Evolutionary conservation across 2,797 vertebrate species (phyloP).

Genomic region (Gadopsis bispinosus): DNA sequence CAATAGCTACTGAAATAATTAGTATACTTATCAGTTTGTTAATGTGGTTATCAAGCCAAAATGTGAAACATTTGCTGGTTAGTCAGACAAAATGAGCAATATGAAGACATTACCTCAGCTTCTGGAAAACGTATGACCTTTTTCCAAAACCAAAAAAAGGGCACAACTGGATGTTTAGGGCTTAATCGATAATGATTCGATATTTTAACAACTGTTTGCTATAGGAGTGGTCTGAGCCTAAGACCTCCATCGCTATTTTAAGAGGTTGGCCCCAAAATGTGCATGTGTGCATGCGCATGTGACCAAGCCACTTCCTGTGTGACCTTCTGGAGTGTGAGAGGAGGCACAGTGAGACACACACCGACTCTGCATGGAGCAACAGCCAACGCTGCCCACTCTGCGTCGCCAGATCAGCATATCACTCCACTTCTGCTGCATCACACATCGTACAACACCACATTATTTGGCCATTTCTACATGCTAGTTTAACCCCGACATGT

Average conservation of each 20-base stretch:
- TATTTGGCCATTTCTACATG: slow-evolving; percentile 18
- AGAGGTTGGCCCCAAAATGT: slow-evolving; percentile 53
- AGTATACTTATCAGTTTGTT: neutral
- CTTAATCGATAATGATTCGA: neutral
- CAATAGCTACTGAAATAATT: neutral
- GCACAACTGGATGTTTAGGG: neutral
- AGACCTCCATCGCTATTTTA: slow-evolving; percentile 67
- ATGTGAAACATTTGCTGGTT: neutral
- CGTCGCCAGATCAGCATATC: slow-evolving; percentile 68
- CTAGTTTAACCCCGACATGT: slow-evolving; percentile 40
- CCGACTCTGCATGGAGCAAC: slow-evolving; percentile 65
- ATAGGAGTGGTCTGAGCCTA: neutral
- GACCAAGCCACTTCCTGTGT: slow-evolving; percentile 76
- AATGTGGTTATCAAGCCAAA: neutral
- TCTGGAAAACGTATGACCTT: neutral
- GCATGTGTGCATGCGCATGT: slow-evolving; percentile 36
- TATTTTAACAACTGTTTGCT: slow-evolving; percentile 14
- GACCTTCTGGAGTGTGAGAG: slow-evolving; percentile 83
- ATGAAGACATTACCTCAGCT: neutral
- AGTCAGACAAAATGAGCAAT: neutral
- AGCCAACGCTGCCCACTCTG: slow-evolving; percentile 65
- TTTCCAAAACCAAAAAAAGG: neutral
- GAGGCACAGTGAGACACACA: slow-evolving; percentile 72
- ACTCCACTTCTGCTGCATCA: slow-evolving; percentile 64
- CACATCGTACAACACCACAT: slow-evolving; percentile 43